phyloP scores from a whole-genome alignment of 2,888 invertebrate species.

The Galerucella calmariensis region DNA sequence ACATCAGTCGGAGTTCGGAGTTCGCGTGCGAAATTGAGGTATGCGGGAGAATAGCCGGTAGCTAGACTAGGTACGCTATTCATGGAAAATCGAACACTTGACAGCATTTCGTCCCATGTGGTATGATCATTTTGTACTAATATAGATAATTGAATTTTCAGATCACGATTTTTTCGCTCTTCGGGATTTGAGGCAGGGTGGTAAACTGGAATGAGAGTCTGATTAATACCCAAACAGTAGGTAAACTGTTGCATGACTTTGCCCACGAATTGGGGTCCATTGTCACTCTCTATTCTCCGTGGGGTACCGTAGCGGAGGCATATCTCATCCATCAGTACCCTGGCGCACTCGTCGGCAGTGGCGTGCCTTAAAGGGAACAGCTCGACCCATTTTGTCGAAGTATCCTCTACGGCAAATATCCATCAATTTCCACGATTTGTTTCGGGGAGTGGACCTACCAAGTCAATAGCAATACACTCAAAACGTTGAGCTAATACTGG shows the following conservation, averaged over 20 bases:
- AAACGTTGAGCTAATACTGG: constrained; percentile 44
- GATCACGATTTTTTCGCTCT: constrained; percentile 50
- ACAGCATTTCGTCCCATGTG: constrained; percentile 46
- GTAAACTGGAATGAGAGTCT: constrained; percentile 50
- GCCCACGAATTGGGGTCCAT: constrained; percentile 56
- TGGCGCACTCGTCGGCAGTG: constrained; percentile 44
- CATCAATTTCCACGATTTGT: constrained; percentile 38
- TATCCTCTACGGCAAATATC: constrained; percentile 51
- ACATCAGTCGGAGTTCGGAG: constrained; percentile 46
- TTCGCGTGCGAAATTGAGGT: constrained; percentile 49
- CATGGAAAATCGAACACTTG: constrained; percentile 57
- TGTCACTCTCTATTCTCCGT: constrained; percentile 56
- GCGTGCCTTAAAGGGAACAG: constrained; percentile 39
- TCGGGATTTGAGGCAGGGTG: constrained; percentile 46
- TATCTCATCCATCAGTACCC: constrained; percentile 49
- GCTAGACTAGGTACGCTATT: constrained; percentile 49
- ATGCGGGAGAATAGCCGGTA: constrained; percentile 55
- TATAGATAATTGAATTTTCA: constrained; percentile 56
- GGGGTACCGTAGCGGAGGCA: constrained; percentile 56
- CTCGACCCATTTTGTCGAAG: constrained; percentile 52
- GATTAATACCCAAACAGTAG: constrained; percentile 51
- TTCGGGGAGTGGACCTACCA: constrained; percentile 52
- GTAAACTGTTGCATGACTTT: constrained; percentile 56
- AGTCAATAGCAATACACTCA: constrained; percentile 50
- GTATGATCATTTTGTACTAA: constrained; percentile 51